Percentiles rank a stretch among this genome's conserved stretches.
Evolutionary conservation across 2,113 vertebrate species (phyloP).

Genomic region (Saccopteryx bilineata): DNA sequence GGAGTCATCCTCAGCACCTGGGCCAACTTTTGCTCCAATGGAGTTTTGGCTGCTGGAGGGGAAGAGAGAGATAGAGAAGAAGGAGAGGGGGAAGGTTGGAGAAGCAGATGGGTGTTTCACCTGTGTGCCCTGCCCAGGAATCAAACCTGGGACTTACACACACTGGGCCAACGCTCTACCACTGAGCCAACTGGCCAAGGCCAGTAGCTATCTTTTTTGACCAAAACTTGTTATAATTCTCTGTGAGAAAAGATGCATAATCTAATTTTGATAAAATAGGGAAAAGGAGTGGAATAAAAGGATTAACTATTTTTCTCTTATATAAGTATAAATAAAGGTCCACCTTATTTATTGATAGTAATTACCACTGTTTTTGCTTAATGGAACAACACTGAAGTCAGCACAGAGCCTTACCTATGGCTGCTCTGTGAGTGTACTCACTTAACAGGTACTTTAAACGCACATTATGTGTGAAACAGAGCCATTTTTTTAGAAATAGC

Average conservation of each 20-base stretch:
- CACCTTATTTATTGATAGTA: neutral
- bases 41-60: too few relatives aligned
- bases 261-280: neutral
- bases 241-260: constrained; percentile 12
- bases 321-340: neutral
- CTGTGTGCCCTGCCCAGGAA: too few relatives aligned
- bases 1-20: too few relatives aligned
- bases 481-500: neutral
- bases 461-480: neutral
- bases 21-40: too few relatives aligned
- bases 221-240: constrained; percentile 15
- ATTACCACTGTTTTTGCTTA: neutral
- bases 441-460: neutral
- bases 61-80: too few relatives aligned
- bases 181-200: too few relatives aligned
- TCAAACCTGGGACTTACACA: too few relatives aligned
- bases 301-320: neutral
- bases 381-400: neutral
- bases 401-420: neutral
- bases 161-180: too few relatives aligned
- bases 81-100: too few relatives aligned
- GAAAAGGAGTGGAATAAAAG: neutral
- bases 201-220: neutral
- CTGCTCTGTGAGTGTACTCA: neutral
- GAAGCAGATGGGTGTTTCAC: too few relatives aligned